phyloP scores from a whole-genome alignment of 2,888 invertebrate genomes.

The Drosophila prolongata region DNA sequence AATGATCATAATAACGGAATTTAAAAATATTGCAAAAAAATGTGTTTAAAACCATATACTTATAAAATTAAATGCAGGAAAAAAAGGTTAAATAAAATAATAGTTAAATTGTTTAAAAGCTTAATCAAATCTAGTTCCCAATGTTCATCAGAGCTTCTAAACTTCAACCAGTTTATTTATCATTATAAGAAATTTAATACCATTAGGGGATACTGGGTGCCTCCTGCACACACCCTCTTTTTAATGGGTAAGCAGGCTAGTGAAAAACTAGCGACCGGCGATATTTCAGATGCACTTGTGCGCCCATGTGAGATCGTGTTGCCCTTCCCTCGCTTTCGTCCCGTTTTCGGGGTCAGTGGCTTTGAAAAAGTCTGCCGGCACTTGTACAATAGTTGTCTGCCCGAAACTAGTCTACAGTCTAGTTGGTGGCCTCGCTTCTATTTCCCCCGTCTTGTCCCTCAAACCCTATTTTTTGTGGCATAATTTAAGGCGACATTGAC shows the following conservation, averaged over 20 bases:
- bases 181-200: neutral
- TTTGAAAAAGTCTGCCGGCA: constrained; percentile 70
- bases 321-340: neutral
- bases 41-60: no score
- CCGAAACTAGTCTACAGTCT: constrained; percentile 64
- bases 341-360: constrained; percentile 78
- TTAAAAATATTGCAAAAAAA: no score
- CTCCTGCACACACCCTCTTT: neutral
- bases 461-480: constrained; percentile 52
- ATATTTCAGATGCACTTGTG: constrained; percentile 72
- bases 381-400: constrained; percentile 57
- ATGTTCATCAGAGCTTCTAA: no score
- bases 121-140: no score
- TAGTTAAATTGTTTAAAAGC: no score
- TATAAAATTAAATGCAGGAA: no score
- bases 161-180: no score
- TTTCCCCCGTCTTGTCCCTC: neutral
- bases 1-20: no score
- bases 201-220: neutral
- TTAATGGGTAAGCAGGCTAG: constrained; percentile 2
- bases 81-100: no score
- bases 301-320: constrained; percentile 70
- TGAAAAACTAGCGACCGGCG: constrained; percentile 43
- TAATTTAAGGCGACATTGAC: constrained; percentile 79
- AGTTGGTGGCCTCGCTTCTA: constrained; percentile 9